phyloP scores from a whole-genome alignment of 2,797 vertebrate genomes.

The Thaleichthys pacificus region DNA sequence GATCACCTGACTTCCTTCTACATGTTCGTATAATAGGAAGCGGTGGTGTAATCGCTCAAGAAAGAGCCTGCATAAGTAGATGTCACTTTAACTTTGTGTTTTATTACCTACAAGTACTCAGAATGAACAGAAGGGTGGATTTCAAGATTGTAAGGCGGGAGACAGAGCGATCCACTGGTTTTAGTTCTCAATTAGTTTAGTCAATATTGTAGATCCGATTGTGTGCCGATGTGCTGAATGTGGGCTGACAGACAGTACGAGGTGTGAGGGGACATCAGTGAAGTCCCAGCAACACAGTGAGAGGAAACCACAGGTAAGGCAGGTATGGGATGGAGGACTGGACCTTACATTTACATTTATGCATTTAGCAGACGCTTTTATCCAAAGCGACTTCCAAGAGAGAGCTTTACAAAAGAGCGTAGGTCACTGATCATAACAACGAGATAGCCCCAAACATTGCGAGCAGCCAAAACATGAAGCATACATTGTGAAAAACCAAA shows the following conservation, averaged over 20 bases:
- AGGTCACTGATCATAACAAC: too few relatives aligned
- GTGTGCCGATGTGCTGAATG: neutral
- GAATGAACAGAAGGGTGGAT: slow-evolving; percentile 54
- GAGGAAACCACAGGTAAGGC: too few relatives aligned
- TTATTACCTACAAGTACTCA: slow-evolving; percentile 66
- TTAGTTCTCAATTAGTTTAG: neutral
- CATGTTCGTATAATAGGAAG: slow-evolving; percentile 69
- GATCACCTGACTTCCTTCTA: slow-evolving; percentile 73
- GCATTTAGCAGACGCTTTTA: too few relatives aligned
- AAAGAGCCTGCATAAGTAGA: slow-evolving; percentile 70
- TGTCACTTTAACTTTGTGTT: slow-evolving; percentile 73
- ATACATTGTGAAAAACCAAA: too few relatives aligned
- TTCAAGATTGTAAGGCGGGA: slow-evolving; percentile 50
- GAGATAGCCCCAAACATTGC: too few relatives aligned
- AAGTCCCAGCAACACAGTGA: too few relatives aligned
- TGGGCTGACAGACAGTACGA: neutral
- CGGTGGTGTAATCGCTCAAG: slow-evolving; percentile 74
- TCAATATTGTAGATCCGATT: neutral
- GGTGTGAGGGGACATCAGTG: neutral
- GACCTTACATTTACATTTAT: too few relatives aligned
- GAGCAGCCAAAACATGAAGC: too few relatives aligned
- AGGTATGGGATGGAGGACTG: too few relatives aligned
- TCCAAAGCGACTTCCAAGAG: too few relatives aligned
- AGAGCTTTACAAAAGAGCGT: too few relatives aligned
- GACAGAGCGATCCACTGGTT: neutral